Percentiles rank a stretch among this genome's conserved stretches.
phyloP scores from a whole-genome alignment of 2,113 vertebrate species.

The Rhabdornis inornatus region DNA sequence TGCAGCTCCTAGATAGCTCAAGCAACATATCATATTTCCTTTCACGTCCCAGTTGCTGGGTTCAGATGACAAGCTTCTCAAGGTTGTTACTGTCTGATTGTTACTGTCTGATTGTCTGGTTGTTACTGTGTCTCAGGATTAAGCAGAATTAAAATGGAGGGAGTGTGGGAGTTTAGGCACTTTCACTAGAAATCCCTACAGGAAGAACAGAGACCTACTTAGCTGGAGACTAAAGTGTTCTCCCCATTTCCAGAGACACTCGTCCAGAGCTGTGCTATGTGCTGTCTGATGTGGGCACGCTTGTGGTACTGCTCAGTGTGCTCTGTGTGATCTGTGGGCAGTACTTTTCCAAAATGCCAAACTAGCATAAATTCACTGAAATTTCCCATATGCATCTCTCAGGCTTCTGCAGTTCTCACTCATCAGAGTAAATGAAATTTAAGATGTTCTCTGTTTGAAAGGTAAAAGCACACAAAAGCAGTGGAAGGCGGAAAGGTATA shows the following conservation, averaged over 20 bases:
- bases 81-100: neutral
- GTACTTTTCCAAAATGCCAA: neutral
- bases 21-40: neutral
- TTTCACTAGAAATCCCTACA: neutral
- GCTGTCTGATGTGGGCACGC: neutral
- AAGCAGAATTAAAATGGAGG: neutral
- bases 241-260: neutral
- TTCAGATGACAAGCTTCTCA: neutral
- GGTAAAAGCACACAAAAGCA: neutral
- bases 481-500: neutral
- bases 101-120: neutral
- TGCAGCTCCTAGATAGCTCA: neutral
- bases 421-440: neutral
- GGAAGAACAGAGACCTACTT: neutral
- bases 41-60: neutral
- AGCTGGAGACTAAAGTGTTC: neutral
- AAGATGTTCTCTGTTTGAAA: neutral
- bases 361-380: neutral
- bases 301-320: neutral
- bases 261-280: fast-evolving
- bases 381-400: neutral
- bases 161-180: neutral
- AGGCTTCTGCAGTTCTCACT: neutral
- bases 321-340: neutral
- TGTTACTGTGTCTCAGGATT: neutral